Base-by-base conservation (phyloP, 1,140 invertebrate genomes). In the Apolygus lucorum region DNA sequence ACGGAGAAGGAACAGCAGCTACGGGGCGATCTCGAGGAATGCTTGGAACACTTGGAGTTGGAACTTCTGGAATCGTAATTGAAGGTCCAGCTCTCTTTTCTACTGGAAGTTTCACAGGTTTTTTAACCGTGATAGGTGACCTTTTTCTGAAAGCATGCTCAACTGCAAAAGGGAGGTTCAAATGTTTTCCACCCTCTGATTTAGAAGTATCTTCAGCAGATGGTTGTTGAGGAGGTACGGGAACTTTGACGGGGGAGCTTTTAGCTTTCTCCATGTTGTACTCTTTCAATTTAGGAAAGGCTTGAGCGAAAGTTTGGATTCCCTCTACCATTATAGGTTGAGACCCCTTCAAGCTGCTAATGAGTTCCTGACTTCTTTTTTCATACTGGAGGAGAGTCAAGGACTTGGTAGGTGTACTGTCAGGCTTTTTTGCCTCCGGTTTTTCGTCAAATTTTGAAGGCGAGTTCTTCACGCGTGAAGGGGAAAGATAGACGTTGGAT, bases 111-210 rank as follows among this genome's bases (percentile, higher is more conserved):
- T 66, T 66, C 1, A 42, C n/a, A 11, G 70, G 70, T 49, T 70
- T 72, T 28, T 66, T 72, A 17, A 72, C 71, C 1, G 71, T 68
- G 1, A 67, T 63, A n/a, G 71, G 71, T 17, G 71, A 72, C 63
- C 52, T 69, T 70, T 72, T 72, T 59, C 73, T 71, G 49, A 75
- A 65, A 24, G 74, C 72, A 62, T 73, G 72, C 28, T 74, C 74
- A n/a, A 74, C 72, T 1, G 74, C 68, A 17, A 74, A 49, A 1
- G 74, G 74, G 1, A 75, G 63, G 68, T 73, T 69, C 42, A 71
- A 65, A 70, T 74, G 74, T 67, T 75, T 74, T 24, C 54, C 54
- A 25, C 71, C 74, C 68, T 70, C 73, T 27, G 68, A 67, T 49
- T 62, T 70, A 26, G 26, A 11, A 24, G 54, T 11, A 11, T 59